Evolutionary conservation across 23 tunicate genomes (phyloP).

Genomic region (Styela plicata): DNA sequence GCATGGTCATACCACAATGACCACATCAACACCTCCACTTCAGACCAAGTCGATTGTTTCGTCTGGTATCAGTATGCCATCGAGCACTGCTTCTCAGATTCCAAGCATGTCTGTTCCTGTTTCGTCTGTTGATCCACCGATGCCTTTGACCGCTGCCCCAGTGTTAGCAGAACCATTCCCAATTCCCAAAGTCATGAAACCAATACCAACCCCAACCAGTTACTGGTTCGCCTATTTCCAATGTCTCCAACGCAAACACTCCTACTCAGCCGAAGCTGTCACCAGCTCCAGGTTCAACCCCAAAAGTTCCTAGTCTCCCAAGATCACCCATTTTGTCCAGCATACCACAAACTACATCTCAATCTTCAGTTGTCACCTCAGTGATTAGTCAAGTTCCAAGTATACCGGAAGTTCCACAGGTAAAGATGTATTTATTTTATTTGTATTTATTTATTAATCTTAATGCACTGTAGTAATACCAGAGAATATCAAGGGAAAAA

Average conservation of each 20-base stretch:
- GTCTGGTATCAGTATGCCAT: too few relatives aligned
- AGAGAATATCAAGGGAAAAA: too few relatives aligned
- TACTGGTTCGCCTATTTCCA: background rate
- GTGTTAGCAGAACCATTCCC: background rate
- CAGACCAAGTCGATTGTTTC: too few relatives aligned
- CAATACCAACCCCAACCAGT: background rate
- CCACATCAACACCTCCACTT: too few relatives aligned
- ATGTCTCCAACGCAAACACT: background rate
- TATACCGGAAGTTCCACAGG: background rate
- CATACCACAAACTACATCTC: background rate
- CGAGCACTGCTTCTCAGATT: too few relatives aligned
- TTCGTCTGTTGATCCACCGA: background rate
- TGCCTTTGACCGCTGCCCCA: background rate
- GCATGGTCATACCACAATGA: too few relatives aligned
- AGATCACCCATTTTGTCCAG: background rate
- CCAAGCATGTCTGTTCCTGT: too few relatives aligned
- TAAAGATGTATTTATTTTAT: too few relatives aligned
- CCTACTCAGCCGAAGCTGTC: background rate
- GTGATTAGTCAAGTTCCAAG: background rate
- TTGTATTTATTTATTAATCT: too few relatives aligned
- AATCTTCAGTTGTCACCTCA: background rate
- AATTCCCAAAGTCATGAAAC: background rate
- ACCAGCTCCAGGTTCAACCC: background rate
- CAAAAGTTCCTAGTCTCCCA: background rate
- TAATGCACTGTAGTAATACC: too few relatives aligned